Evolutionary conservation across 2,888 invertebrate species (phyloP).

Genomic region (Hirtodrosophila cameraria): DNA sequence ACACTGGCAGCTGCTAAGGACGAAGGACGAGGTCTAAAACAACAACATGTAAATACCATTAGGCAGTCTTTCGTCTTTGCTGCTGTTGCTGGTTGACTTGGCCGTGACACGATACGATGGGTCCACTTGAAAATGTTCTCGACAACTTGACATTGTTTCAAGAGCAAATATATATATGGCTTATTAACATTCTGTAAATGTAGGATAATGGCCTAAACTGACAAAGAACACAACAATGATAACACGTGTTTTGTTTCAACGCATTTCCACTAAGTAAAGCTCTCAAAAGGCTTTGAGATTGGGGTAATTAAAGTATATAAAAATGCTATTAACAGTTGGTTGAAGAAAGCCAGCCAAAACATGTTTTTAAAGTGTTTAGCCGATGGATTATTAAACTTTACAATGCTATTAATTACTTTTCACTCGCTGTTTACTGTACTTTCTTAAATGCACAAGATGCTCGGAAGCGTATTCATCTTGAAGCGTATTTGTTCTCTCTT

Average conservation of each 20-base stretch:
- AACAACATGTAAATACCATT: conserved; percentile 73
- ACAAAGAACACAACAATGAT: conserved; percentile 20
- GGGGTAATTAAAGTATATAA: conserved; percentile 39
- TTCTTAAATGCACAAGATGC: neutral
- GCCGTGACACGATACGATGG: conserved; percentile 41
- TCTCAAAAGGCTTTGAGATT: neutral
- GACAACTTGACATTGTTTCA: conserved; percentile 78
- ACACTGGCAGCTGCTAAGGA: conserved; percentile 50
- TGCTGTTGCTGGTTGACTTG: conserved; percentile 24
- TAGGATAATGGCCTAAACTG: conserved; percentile 40
- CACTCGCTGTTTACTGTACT: neutral
- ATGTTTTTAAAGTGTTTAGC: conserved; percentile 9
- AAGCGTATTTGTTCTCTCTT: conserved; percentile 10
- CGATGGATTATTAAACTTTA: conserved; percentile 17
- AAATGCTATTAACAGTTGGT: conserved; percentile 25
- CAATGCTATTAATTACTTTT: conserved; percentile 23
- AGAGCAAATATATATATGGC: conserved; percentile 73
- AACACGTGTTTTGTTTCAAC: conserved; percentile 32
- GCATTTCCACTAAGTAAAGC: conserved; percentile 13
- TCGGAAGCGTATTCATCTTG: neutral
- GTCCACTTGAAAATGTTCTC: conserved; percentile 66
- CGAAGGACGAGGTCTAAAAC: conserved; percentile 35
- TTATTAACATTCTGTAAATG: conserved; percentile 55
- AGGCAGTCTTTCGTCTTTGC: conserved; percentile 48
- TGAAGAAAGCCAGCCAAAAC: neutral